Base-by-base conservation (phyloP, 2,888 invertebrate genomes). In the Drosophila limbata region DNA sequence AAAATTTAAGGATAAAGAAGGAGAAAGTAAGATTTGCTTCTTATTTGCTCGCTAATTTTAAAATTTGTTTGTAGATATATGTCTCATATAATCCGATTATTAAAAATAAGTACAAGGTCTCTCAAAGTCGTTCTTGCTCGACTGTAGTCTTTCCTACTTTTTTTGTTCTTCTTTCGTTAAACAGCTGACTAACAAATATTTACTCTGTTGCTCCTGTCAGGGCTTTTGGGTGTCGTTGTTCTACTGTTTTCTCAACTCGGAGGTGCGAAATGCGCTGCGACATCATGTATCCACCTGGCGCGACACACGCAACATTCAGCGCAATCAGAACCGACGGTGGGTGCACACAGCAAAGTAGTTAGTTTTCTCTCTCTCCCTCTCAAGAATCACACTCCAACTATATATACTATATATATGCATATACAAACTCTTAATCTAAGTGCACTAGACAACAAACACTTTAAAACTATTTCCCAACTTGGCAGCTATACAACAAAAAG, bases 231-330 rank as follows among this genome's bases (percentile, higher is more conserved):
- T 98, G 77, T 97, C 98, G 13, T 93, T 98, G 73, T 96, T 98
- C 93, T 98, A 97, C 94, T 98, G 98, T 93, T 98, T 98, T 93
- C 94, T 98, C 90, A 98, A 98, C 93, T 96, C 97, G 8, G 98
- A 98, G 93, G 98, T 98, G 6, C 95, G 97, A 63, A 96, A 96
- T 91, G 96, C 97, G 1, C 94, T 98, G 79, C 94, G 96, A 50
- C 96, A 97, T 92, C 97, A 97, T 91, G 70, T 92, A 37, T 88
- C 91, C 60, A 90, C 91, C 52, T 93, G 93, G 93, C 92, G 91
- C 61, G 93, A 93, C 68, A 85, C 89, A 56, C 90, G 92, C 53
- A 92, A 92, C 78, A 92, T 93, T 57, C 91, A 92, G 71, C 79
- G 90, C 55, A 90, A 90, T 73, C 92, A 92, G 70, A 92, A 91